Evolutionary conservation across 2,113 vertebrate genomes (phyloP), one percentile per base, ranked within the genome.

Genomic region (Cyanoderma ruficeps): DNA sequence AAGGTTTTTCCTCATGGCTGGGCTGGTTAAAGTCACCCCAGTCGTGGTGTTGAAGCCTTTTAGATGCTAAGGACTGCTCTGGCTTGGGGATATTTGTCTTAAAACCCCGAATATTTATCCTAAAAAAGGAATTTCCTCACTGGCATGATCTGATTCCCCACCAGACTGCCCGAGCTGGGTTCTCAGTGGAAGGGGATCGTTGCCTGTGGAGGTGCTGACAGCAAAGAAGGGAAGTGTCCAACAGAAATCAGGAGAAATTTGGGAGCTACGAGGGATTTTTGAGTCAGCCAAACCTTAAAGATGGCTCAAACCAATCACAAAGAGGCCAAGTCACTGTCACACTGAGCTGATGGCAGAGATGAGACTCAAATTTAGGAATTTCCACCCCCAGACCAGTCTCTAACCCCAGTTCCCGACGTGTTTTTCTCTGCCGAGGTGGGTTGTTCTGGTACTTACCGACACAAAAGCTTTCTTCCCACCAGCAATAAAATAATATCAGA

Each of bases 361-460:
- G 25, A 60, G 86, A 8, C 14, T 13, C 27, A 15, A 65, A 67
- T 89, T 49, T 19, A 21, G 42, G 33, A 21, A 35, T 50, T 25
- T 30, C 10, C 31, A 22, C 27, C 61, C 49, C 53, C 44, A 35
- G 59, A 5, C 2, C 3, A 0, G 53, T 7, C 49, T 49, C n/a
- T 47, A 70, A n/a, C 1, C 28, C 69, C 42, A 13, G 13, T 5
- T 75, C 31, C 16, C 7, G 7, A 1, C 0, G 0, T 30, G 50
- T 20, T 88, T 94, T 42, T 8, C 30, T 63, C 46, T 21, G 35
- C 69, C 13, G 3, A 33, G 20, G 3, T 30, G 28, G 41, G 27
- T 28, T 61, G 28, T 46, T 53, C 53, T n/a, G 63, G 16, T 61
- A 4, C 44, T 56, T 60, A n/a, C 35, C 42, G 46, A 49, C 42